Evolutionary conservation across 2,797 vertebrate species (phyloP).

Genomic region (Leptatherina wallacei): DNA sequence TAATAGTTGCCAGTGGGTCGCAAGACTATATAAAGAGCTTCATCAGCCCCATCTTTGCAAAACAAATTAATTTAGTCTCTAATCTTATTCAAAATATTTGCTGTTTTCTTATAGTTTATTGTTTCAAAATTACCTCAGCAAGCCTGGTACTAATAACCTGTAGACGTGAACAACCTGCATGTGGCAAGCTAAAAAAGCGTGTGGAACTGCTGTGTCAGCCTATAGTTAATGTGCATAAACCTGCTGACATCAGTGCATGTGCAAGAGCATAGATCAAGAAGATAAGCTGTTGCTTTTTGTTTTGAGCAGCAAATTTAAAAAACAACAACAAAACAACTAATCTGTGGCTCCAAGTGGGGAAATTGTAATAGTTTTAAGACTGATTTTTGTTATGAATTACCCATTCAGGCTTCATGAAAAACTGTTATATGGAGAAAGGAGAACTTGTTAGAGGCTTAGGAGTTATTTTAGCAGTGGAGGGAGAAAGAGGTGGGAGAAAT

Average conservation of each 20-base stretch:
- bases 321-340: too few relatives aligned
- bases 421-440: background rate
- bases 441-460: background rate
- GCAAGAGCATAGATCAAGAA: slow-evolving; percentile 1
- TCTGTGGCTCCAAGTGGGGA: background rate
- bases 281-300: background rate
- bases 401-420: background rate
- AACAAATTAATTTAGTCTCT: background rate
- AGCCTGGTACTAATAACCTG: background rate
- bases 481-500: background rate
- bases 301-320: background rate
- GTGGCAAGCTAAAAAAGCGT: background rate
- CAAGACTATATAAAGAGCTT: background rate
- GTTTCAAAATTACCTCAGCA: background rate
- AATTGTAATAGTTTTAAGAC: background rate
- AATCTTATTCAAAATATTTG: background rate
- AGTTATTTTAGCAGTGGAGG: background rate
- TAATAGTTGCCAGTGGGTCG: background rate
- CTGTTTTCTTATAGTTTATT: background rate
- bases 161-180: background rate
- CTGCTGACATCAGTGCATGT: background rate
- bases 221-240: slow-evolving; percentile 3
- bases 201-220: background rate
- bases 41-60: background rate
- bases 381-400: background rate